Evolutionary conservation across 2,888 invertebrate genomes (phyloP).

Genomic region (Coronaproctus castanopsis): DNA sequence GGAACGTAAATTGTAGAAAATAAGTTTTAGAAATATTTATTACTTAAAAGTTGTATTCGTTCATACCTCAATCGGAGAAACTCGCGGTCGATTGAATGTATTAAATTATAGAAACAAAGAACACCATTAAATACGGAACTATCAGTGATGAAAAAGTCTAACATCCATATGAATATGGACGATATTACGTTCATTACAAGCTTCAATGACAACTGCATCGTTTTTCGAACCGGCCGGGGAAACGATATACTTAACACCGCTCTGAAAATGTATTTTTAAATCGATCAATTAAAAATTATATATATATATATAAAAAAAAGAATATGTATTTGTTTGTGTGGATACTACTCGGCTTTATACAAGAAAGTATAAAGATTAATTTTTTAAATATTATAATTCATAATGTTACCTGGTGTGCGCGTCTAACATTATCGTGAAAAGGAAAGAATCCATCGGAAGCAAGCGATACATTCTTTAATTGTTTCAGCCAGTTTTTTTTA

Average conservation of each 20-base stretch:
- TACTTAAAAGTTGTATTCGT: no score
- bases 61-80: no score
- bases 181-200: constrained; percentile 81
- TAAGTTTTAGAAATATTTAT: no score
- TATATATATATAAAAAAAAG: no score
- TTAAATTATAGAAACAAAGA: no score
- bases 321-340: no score
- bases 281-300: constrained; percentile 3
- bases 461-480: constrained; percentile 57
- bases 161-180: constrained; percentile 71
- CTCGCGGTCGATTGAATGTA: no score
- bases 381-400: no score
- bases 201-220: constrained; percentile 68
- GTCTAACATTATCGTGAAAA: constrained; percentile 89
- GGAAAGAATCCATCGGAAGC: constrained; percentile 98
- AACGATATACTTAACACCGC: constrained; percentile 80
- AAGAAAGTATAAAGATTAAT: no score
- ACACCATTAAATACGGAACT: no score
- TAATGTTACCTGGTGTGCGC: constrained; percentile 61
- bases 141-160: constrained; percentile 86
- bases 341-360: no score
- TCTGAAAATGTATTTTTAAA: constrained; percentile 38
- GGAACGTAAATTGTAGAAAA: no score
- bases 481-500: constrained; percentile 42
- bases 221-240: constrained; percentile 89